phyloP scores from a whole-genome alignment of 2,888 invertebrate genomes.

The Ormyrus nitidulus region DNA sequence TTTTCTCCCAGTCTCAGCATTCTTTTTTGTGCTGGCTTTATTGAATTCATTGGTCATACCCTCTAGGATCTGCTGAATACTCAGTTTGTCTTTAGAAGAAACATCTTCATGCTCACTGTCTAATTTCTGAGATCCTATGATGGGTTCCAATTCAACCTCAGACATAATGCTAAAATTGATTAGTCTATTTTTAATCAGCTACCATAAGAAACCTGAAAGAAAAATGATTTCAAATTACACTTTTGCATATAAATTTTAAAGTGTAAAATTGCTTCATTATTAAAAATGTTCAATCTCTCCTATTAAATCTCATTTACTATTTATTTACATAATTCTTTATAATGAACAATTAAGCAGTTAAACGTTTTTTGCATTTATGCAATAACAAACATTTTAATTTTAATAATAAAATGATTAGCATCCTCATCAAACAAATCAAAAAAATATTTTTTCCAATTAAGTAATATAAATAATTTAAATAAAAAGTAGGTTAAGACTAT shows the following conservation, averaged over 20 bases:
- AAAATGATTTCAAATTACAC: too few relatives aligned
- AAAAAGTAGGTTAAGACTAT: too few relatives aligned
- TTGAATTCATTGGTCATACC: slow-evolving; percentile 74
- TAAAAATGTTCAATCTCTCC: background rate
- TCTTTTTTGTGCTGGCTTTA: slow-evolving; percentile 58
- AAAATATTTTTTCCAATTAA: too few relatives aligned
- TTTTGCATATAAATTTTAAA: slow-evolving; percentile 1
- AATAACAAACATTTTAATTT: too few relatives aligned
- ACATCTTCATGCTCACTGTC: slow-evolving; percentile 66
- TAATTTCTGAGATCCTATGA: slow-evolving; percentile 66
- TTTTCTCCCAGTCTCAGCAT: slow-evolving; percentile 29
- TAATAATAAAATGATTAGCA: too few relatives aligned
- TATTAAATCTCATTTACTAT: background rate
- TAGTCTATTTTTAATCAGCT: slow-evolving; percentile 24
- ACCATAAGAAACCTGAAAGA: slow-evolving; percentile 15
- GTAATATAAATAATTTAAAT: too few relatives aligned
- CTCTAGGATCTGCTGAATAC: slow-evolving; percentile 72
- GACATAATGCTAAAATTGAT: slow-evolving; percentile 58
- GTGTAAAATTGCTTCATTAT: background rate
- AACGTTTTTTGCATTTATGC: too few relatives aligned
- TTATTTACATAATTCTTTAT: too few relatives aligned
- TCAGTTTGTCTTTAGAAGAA: slow-evolving; percentile 67
- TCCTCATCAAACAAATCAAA: too few relatives aligned
- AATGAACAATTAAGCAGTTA: too few relatives aligned
- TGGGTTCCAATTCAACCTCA: slow-evolving; percentile 62